Evolutionary conservation across 2,113 vertebrate genomes (phyloP).

Genomic region (Columba janthina): DNA sequence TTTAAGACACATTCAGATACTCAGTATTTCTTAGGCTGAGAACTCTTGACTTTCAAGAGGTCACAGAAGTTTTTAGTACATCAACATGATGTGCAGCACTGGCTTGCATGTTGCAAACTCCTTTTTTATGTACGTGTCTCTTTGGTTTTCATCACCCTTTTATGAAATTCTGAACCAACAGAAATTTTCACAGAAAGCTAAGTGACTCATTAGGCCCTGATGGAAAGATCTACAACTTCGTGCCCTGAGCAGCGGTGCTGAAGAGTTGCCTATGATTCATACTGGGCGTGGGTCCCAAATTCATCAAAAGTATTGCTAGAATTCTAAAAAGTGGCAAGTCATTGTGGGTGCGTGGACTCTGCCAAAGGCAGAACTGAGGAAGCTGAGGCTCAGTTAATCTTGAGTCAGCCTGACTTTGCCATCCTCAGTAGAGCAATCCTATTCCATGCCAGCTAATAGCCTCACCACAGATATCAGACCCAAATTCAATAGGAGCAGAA

Average conservation of each 20-base stretch:
- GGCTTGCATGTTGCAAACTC: neutral
- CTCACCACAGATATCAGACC: neutral
- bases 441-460: neutral
- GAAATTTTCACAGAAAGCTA: neutral
- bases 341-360: neutral
- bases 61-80: neutral
- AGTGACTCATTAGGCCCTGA: neutral
- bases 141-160: neutral
- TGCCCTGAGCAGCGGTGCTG: neutral
- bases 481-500: neutral
- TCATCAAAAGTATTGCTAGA: neutral
- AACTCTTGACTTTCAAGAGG: neutral
- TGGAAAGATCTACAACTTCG: neutral
- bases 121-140: neutral
- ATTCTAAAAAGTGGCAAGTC: neutral
- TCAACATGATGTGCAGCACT: accelerated
- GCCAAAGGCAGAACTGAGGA: neutral
- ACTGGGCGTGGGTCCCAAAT: neutral
- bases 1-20: neutral
- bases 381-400: neutral
- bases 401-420: neutral
- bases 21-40: neutral
- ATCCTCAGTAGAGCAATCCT: neutral
- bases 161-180: neutral
- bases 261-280: neutral